Conservation (phyloP, 2,113 vertebrate species). For the Leptodactylus fuscus region DNA sequence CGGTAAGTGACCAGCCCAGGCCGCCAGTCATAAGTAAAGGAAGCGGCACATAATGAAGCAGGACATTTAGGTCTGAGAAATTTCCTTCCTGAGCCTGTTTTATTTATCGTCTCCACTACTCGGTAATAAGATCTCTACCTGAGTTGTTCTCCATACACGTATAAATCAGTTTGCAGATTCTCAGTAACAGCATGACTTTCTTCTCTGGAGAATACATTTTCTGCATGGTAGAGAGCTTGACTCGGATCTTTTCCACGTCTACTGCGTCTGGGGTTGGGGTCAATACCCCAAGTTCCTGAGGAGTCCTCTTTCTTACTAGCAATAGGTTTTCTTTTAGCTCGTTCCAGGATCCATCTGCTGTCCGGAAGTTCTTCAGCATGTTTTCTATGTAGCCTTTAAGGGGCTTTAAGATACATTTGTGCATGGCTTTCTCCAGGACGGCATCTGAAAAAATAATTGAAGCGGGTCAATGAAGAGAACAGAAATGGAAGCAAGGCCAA, state of each 20-base stretch:
- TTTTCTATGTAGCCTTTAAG: slow-evolving; percentile 85
- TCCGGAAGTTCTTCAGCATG: slow-evolving; percentile 86
- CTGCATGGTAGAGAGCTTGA: slow-evolving; percentile 92
- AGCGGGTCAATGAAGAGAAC: neutral
- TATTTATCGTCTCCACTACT: neutral
- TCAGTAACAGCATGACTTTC: slow-evolving; percentile 90
- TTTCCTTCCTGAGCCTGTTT: slow-evolving; percentile 1
- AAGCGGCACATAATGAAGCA: neutral
- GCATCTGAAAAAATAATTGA: slow-evolving; percentile 78
- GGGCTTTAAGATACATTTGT: slow-evolving; percentile 94
- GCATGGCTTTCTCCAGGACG: slow-evolving; percentile 94
- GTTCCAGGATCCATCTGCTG: slow-evolving; percentile 84
- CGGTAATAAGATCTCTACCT: slow-evolving; percentile 73
- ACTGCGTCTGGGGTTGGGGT: slow-evolving; percentile 86
- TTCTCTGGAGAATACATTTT: slow-evolving; percentile 97
- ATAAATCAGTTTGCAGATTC: slow-evolving; percentile 96
- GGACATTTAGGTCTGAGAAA: neutral
- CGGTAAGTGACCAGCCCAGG: neutral
- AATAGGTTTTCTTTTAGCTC: slow-evolving; percentile 91
- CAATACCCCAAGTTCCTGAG: slow-evolving; percentile 91
- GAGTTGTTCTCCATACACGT: slow-evolving; percentile 97
- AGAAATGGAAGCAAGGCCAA: neutral
- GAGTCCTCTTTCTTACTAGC: slow-evolving; percentile 84
- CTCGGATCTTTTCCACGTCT: slow-evolving; percentile 91
- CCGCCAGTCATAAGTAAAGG: neutral